Percentiles rank a stretch among this genome's conserved stretches.
Evolutionary conservation across 2,888 invertebrate genomes (phyloP).

Genomic region (Agrochola litura): DNA sequence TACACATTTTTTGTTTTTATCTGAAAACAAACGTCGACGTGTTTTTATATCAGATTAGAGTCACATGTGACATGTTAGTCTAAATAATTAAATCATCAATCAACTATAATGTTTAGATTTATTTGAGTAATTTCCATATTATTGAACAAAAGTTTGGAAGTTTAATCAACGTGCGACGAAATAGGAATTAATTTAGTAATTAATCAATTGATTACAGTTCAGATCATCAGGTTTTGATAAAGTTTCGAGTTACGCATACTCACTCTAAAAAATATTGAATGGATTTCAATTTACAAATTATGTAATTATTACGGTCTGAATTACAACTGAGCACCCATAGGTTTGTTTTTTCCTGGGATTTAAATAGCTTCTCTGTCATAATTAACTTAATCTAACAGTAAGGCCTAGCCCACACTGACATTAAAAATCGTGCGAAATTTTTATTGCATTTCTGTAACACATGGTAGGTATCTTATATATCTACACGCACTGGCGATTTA

Average conservation of each 20-base stretch:
- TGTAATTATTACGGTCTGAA: not conserved
- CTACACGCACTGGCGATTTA: too few species aligned
- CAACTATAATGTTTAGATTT: constrained; percentile 10
- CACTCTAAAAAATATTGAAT: constrained; percentile 21
- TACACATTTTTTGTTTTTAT: constrained; percentile 44
- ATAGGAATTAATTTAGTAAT: constrained; percentile 1
- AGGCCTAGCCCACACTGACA: too few species aligned
- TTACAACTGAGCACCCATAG: not conserved
- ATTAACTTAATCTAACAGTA: not conserved
- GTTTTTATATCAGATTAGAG: constrained; percentile 28
- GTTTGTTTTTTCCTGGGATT: not conserved
- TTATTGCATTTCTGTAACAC: too few species aligned
- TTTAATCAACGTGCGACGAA: not conserved
- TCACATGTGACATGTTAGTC: constrained; percentile 41
- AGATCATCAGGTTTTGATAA: constrained; percentile 13
- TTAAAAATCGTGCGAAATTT: too few species aligned
- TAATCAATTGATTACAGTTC: constrained; percentile 30
- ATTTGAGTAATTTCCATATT: not conserved
- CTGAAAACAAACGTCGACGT: constrained; percentile 40
- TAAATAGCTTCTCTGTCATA: not conserved
- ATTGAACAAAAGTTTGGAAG: not conserved
- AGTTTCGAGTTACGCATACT: not conserved
- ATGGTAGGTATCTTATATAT: too few species aligned
- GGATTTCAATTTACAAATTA: constrained; percentile 9
- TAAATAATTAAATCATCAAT: constrained; percentile 61